Percentiles rank a stretch among this genome's conserved stretches.
Conservation (phyloP, 2,888 invertebrate genomes). For the Pterobdella sp. region DNA sequence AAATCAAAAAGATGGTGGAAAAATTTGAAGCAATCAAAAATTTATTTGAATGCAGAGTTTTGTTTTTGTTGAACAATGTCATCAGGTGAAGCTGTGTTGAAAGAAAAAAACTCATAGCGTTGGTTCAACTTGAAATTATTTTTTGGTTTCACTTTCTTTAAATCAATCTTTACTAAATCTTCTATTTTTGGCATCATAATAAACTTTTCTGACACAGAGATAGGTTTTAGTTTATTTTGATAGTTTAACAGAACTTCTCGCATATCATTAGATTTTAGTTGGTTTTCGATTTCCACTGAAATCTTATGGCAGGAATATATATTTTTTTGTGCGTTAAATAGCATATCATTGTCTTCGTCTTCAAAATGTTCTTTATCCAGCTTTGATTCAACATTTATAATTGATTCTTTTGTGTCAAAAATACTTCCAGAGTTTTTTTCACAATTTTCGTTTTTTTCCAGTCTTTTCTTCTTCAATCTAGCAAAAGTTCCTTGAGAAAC, state of each 20-base stretch:
- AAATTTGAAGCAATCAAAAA: too few species aligned
- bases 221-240: not conserved
- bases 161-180: not conserved
- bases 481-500: conserved; percentile 7
- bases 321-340: not conserved
- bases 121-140: not conserved
- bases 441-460: not conserved
- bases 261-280: not conserved
- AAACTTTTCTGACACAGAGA: not conserved
- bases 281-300: not conserved
- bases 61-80: not conserved
- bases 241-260: not conserved
- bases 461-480: conserved; percentile 2
- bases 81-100: not conserved
- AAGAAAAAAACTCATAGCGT: not conserved
- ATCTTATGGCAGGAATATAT: not conserved
- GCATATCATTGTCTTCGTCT: not conserved
- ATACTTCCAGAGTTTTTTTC: not conserved
- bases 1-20: too few species aligned
- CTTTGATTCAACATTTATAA: not conserved
- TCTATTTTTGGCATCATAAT: not conserved
- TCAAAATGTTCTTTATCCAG: not conserved
- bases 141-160: not conserved
- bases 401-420: not conserved
- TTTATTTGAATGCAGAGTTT: not conserved